These are phyloP conservation scores for Murina feae DNA, from an alignment of 2,113 vertebrate species.

Conservation along the genomic window DNA sequence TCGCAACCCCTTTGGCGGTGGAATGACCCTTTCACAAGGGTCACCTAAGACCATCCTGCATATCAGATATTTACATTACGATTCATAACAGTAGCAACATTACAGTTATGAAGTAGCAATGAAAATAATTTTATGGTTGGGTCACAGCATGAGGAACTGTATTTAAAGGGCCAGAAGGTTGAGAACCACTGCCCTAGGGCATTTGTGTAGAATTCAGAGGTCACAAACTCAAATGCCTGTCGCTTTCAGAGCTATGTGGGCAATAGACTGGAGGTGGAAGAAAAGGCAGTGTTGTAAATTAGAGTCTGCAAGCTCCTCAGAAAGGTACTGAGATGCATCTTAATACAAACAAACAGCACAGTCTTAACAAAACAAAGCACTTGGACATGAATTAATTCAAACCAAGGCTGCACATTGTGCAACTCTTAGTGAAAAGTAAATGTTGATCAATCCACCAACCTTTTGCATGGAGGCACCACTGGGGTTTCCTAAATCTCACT, in stretches of 20 bases:
- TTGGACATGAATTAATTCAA: not conserved
- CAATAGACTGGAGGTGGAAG: not conserved
- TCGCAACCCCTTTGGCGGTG: too few relatives aligned
- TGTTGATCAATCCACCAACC: not conserved
- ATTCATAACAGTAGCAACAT: too few relatives aligned
- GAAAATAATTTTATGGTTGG: too few relatives aligned
- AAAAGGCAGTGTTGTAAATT: not conserved
- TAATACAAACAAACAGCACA: not conserved
- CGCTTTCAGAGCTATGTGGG: not conserved
- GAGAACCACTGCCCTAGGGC: too few relatives aligned
- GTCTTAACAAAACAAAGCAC: not conserved
- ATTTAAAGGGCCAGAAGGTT: too few relatives aligned
- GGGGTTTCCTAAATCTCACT: not conserved
- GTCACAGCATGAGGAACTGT: too few relatives aligned
- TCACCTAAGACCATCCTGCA: too few relatives aligned
- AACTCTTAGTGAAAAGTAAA: conserved; percentile 2
- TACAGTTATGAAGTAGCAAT: too few relatives aligned
- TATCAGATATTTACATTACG: too few relatives aligned
- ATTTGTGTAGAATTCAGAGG: not conserved
- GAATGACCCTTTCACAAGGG: too few relatives aligned
- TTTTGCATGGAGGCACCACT: not conserved
- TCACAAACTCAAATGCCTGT: not conserved
- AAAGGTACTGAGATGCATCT: not conserved
- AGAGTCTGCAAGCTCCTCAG: not conserved
- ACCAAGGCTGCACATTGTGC: not conserved